Conservation (phyloP, 2,888 invertebrate genomes). For the Campaea margaritaria region DNA sequence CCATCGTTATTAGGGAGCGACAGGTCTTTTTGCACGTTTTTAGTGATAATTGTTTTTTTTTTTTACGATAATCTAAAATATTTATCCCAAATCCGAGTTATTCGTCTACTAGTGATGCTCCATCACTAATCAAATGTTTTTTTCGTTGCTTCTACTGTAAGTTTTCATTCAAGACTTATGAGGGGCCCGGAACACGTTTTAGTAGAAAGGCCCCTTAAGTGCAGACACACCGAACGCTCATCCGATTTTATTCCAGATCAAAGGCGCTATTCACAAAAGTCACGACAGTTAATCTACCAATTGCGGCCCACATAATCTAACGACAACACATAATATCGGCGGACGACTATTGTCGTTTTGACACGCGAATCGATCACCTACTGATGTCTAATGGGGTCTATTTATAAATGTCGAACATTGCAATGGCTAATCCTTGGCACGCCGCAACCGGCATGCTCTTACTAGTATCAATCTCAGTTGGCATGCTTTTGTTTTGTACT, state of each 20-base stretch:
- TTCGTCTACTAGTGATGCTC: too few species aligned
- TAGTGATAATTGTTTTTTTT: too few species aligned
- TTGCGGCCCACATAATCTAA: slow-evolving; percentile 29
- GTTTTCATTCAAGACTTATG: too few species aligned
- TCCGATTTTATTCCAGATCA: not conserved
- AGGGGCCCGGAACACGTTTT: too few species aligned
- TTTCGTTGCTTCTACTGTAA: too few species aligned
- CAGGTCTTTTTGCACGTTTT: too few species aligned
- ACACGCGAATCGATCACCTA: slow-evolving; percentile 68
- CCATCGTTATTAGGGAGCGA: too few species aligned
- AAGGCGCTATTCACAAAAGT: not conserved
- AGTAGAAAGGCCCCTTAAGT: too few species aligned
- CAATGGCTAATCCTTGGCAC: slow-evolving; percentile 81
- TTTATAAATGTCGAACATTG: slow-evolving; percentile 77
- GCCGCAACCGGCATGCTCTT: slow-evolving; percentile 73
- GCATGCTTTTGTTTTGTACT: slow-evolving; percentile 52
- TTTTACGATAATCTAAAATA: too few species aligned
- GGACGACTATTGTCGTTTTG: slow-evolving; percentile 38
- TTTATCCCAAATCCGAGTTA: too few species aligned
- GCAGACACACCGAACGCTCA: not conserved
- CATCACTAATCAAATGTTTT: too few species aligned
- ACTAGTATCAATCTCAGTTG: slow-evolving; percentile 20
- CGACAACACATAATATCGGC: slow-evolving; percentile 37
- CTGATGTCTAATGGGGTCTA: slow-evolving; percentile 74
- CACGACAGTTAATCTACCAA: slow-evolving; percentile 21